Percentiles rank a stretch among this genome's conserved stretches.
Conservation (phyloP, 1,140 invertebrate genomes). For the Lethocerus indicus region DNA sequence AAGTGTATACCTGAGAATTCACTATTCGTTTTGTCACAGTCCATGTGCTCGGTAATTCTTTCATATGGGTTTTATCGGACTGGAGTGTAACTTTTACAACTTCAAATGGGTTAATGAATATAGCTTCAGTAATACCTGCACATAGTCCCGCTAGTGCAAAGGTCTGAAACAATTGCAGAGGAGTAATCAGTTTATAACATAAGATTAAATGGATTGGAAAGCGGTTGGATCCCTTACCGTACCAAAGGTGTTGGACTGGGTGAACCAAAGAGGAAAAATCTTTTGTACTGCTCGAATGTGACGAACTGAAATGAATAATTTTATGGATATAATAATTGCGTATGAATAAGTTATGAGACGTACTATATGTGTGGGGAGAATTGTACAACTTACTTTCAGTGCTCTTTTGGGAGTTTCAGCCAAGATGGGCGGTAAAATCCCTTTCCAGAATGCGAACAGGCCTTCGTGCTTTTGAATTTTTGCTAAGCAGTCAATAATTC, state of each 20-base stretch:
- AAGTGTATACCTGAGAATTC: no score
- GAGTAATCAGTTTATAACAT: neutral
- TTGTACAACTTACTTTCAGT: slow-evolving; percentile 44
- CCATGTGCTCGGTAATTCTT: slow-evolving; percentile 53
- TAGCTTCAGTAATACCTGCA: slow-evolving; percentile 72
- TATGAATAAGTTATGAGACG: neutral
- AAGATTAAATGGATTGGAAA: slow-evolving; percentile 1
- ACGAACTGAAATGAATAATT: slow-evolving; percentile 56
- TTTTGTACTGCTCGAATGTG: slow-evolving; percentile 85
- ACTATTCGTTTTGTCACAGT: slow-evolving; percentile 63
- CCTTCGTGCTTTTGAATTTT: slow-evolving; percentile 82
- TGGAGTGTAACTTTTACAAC: slow-evolving; percentile 80
- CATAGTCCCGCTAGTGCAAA: slow-evolving; percentile 71
- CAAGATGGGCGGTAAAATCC: slow-evolving; percentile 77
- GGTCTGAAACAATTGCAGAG: slow-evolving; percentile 40
- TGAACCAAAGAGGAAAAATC: slow-evolving; percentile 59
- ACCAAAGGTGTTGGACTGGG: slow-evolving; percentile 52
- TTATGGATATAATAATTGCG: neutral
- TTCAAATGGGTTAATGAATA: slow-evolving; percentile 88
- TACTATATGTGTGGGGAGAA: neutral
- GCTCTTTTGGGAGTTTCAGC: slow-evolving; percentile 91
- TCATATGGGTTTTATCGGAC: slow-evolving; percentile 37
- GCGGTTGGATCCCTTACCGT: slow-evolving; percentile 13
- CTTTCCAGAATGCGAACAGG: slow-evolving; percentile 67
- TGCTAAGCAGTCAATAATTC: slow-evolving; percentile 67